Conservation (phyloP, 2,113 vertebrate genomes). For the Anarrhichthys ocellatus region DNA sequence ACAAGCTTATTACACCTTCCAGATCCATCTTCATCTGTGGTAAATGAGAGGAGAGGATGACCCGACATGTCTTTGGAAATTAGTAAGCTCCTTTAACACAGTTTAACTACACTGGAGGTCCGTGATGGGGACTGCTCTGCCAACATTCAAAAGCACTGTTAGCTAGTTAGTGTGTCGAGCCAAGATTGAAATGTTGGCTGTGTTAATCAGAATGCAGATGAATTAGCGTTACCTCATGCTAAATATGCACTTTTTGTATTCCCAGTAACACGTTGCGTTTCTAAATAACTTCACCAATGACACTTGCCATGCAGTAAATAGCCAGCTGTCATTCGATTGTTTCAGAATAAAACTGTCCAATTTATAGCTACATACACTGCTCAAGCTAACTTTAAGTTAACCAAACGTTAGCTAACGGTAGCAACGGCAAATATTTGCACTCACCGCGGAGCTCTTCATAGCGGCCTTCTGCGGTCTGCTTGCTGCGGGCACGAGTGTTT, state of each 20-base stretch:
- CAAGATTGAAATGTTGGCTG: too few relatives aligned
- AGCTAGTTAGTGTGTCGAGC: not conserved
- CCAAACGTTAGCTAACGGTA: not conserved
- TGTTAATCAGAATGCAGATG: too few relatives aligned
- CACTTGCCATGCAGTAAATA: not conserved
- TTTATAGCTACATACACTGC: not conserved
- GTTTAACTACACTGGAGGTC: conserved; percentile 22
- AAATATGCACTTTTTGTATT: not conserved
- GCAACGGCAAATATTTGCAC: conserved; percentile 25
- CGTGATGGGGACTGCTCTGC: not conserved
- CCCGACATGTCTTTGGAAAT: conserved; percentile 45
- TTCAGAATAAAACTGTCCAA: not conserved
- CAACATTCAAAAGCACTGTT: not conserved
- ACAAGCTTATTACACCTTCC: conserved; percentile 65
- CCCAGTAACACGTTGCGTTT: not conserved
- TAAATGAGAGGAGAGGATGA: conserved; percentile 50
- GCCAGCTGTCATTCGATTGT: not conserved
- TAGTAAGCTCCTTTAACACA: conserved; percentile 35
- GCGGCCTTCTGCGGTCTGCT: conserved; percentile 64
- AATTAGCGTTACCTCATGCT: not conserved
- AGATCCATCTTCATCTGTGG: conserved; percentile 77
- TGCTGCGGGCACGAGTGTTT: conserved; percentile 58
- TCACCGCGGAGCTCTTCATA: conserved; percentile 82
- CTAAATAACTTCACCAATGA: not conserved
- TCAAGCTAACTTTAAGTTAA: not conserved